A percentile compares a stretch with the other conserved stretches of the same genome.
Conservation (phyloP, 2,113 vertebrate genomes). For the Antennarius striatus region DNA sequence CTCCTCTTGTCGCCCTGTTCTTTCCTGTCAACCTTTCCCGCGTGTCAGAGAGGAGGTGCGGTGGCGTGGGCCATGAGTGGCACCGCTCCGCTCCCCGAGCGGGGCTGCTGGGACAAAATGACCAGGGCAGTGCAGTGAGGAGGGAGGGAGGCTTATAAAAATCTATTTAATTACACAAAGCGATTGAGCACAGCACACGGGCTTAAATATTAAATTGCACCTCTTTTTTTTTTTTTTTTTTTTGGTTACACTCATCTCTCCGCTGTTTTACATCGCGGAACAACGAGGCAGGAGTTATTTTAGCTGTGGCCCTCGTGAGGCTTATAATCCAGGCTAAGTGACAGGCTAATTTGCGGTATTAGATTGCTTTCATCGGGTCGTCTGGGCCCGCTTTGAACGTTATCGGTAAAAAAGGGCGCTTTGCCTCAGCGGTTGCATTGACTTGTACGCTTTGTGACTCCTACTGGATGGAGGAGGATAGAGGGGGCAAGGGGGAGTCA, state of each 20-base stretch:
- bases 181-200: slow-evolving; percentile 40
- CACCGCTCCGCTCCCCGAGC: neutral
- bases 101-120: slow-evolving; percentile 15
- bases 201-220: slow-evolving; percentile 57
- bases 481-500: neutral
- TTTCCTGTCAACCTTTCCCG: slow-evolving; percentile 9
- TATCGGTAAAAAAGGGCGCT: slow-evolving; percentile 53
- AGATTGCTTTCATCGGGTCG: slow-evolving; percentile 71
- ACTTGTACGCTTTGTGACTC: slow-evolving; percentile 41
- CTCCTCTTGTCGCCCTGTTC: slow-evolving; percentile 34
- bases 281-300: slow-evolving; percentile 67
- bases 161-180: slow-evolving; percentile 56
- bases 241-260: neutral
- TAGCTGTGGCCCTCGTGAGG: slow-evolving; percentile 52
- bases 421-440: slow-evolving; percentile 58
- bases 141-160: slow-evolving; percentile 5
- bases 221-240: slow-evolving; percentile 9
- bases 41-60: neutral
- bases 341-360: slow-evolving; percentile 77
- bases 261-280: slow-evolving; percentile 53
- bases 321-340: slow-evolving; percentile 76
- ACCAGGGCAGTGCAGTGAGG: neutral
- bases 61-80: neutral
- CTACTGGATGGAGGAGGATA: neutral
- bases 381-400: slow-evolving; percentile 62